Evolutionary conservation across 2,888 invertebrate genomes (phyloP).

Genomic region (Phrixothrix hirtus): DNA sequence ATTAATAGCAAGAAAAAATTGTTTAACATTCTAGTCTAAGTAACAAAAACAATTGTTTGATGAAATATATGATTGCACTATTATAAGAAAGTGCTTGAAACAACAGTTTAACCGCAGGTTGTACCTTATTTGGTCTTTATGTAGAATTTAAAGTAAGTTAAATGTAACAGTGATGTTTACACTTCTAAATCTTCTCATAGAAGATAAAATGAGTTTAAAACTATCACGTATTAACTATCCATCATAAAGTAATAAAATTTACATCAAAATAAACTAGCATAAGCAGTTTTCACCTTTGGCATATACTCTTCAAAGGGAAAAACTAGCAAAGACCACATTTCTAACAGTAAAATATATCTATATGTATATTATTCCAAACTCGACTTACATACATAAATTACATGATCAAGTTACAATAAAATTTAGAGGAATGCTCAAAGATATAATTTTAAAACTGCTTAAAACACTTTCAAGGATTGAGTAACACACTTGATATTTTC

Average conservation of each 20-base stretch:
- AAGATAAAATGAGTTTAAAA: no score
- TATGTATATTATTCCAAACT: conserved; percentile 15
- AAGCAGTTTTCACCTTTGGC: conserved; percentile 16
- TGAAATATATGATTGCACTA: conserved; percentile 16
- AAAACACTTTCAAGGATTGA: no score
- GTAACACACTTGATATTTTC: no score
- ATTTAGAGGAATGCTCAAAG: conserved; percentile 12
- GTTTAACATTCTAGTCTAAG: conserved; percentile 22
- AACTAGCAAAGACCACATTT: conserved; percentile 19
- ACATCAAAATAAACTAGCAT: conserved; percentile 14
- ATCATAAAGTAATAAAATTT: conserved; percentile 19
- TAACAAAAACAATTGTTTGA: conserved; percentile 17
- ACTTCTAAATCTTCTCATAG: conserved; percentile 4
- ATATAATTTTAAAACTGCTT: no score
- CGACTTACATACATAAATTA: conserved; percentile 14
- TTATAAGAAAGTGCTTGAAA: conserved; percentile 14
- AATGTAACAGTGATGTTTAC: conserved; percentile 26
- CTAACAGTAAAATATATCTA: conserved; percentile 31
- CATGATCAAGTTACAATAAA: conserved; percentile 15
- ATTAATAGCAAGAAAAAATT: conserved; percentile 26
- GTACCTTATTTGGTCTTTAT: conserved; percentile 6
- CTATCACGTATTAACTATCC: conserved; percentile 6
- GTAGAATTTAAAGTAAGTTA: conserved; percentile 14
- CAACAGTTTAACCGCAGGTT: conserved; percentile 12
- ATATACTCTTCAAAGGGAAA: conserved; percentile 16